Percentiles rank a stretch among this genome's conserved stretches.
Evolutionary conservation across 92 coral and sea anemone species (phyloP).

Genomic region (Bergia sp.): DNA sequence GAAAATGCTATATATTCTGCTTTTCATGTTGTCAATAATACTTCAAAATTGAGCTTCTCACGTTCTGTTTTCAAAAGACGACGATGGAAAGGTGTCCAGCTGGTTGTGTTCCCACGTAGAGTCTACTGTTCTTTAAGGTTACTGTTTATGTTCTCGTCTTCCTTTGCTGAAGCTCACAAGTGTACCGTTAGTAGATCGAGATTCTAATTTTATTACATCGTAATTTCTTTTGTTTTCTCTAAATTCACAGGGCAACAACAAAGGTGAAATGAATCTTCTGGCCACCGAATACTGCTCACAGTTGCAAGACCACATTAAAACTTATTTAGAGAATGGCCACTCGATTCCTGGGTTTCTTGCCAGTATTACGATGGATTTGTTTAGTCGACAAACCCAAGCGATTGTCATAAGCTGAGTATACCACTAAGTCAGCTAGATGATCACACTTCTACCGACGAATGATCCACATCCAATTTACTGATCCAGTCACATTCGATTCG

Average conservation of each 20-base stretch:
- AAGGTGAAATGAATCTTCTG: slow-evolving; percentile 94
- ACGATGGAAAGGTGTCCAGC: no score
- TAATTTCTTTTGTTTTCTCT: background rate
- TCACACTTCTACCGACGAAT: no score
- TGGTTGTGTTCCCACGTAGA: no score
- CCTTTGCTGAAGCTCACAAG: no score
- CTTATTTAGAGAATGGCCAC: slow-evolving; percentile 78
- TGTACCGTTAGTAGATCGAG: no score
- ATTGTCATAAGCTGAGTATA: slow-evolving; percentile 68
- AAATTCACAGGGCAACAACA: slow-evolving; percentile 72
- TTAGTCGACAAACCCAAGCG: slow-evolving; percentile 92
- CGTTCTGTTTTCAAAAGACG: no score
- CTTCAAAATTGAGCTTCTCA: no score
- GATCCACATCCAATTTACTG: background rate
- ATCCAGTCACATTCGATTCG: no score
- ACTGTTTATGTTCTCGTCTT: no score
- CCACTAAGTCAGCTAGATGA: background rate
- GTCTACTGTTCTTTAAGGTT: no score
- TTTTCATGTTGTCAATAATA: no score
- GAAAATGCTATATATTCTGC: no score
- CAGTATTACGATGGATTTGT: slow-evolving; percentile 91
- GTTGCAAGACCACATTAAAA: slow-evolving; percentile 82
- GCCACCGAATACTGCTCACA: slow-evolving; percentile 94
- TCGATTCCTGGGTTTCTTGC: slow-evolving; percentile 97
- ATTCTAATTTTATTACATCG: background rate